A percentile compares a stretch with the other conserved stretches of the same genome.
Evolutionary conservation across 2,797 vertebrate genomes (phyloP).

Genomic region (Sciurus carolinensis): DNA sequence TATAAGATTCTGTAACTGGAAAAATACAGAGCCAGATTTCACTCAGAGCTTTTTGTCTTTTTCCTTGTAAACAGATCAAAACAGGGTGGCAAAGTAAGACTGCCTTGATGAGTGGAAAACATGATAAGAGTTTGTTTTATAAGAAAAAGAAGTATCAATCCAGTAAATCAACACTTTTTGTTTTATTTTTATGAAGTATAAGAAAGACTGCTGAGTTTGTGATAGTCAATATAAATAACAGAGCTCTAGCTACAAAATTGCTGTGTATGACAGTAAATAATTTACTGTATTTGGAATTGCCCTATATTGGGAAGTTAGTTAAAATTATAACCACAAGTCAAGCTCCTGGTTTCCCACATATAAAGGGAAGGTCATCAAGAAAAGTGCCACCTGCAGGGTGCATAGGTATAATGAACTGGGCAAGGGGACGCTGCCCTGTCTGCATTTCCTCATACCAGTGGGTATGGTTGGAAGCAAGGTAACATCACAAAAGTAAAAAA

Average conservation of each 20-base stretch:
- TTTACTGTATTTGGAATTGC: slow-evolving; percentile 63
- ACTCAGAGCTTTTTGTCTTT: background rate
- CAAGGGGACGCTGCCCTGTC: fast-evolving
- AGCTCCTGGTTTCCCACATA: background rate
- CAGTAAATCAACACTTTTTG: slow-evolving; percentile 42
- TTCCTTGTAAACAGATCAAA: slow-evolving; percentile 33
- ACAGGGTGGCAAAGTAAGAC: background rate
- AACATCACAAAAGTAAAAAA: background rate
- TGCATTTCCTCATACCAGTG: background rate
- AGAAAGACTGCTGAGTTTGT: slow-evolving; percentile 48
- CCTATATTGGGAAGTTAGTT: slow-evolving; percentile 48
- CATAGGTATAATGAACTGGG: background rate
- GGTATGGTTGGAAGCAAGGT: background rate
- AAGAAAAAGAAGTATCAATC: slow-evolving; percentile 39
- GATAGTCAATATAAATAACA: slow-evolving; percentile 46
- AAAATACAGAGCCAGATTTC: background rate
- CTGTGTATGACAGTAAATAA: slow-evolving; percentile 5
- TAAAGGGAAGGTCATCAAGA: background rate
- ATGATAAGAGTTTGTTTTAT: slow-evolving; percentile 60
- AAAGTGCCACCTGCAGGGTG: background rate
- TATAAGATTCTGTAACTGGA: background rate
- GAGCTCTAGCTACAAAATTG: background rate
- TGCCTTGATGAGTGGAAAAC: slow-evolving; percentile 34
- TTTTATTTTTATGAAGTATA: background rate
- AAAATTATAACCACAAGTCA: slow-evolving; percentile 11